phyloP scores from a whole-genome alignment of 2,888 invertebrate genomes.

The Melolontha melolontha region DNA sequence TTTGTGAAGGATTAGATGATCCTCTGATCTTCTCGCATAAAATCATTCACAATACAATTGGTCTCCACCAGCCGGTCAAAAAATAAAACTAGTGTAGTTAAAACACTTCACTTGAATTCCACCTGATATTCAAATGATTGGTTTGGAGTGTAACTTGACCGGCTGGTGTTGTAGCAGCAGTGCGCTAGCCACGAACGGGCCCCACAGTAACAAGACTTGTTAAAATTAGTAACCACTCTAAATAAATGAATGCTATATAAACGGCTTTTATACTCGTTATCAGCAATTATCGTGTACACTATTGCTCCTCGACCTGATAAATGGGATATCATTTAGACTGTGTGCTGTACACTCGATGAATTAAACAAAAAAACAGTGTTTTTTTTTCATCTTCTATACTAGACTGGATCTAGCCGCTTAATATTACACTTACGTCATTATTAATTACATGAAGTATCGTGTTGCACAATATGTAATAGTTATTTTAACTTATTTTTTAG shows the following conservation, averaged over 20 bases:
- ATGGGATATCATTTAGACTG: slow-evolving; percentile 28
- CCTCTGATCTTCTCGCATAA: slow-evolving; percentile 41
- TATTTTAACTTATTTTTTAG: slow-evolving; percentile 1
- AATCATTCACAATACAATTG: slow-evolving; percentile 43
- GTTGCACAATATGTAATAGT: slow-evolving; percentile 1
- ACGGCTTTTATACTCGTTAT: slow-evolving; percentile 33
- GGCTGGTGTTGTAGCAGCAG: slow-evolving; percentile 30
- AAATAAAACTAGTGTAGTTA: slow-evolving; percentile 8
- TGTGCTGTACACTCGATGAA: slow-evolving; percentile 32
- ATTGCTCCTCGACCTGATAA: slow-evolving; percentile 26
- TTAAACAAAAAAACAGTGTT: slow-evolving; percentile 11
- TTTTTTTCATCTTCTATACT: slow-evolving; percentile 31
- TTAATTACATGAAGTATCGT: too few relatives aligned
- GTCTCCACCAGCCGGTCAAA: slow-evolving; percentile 42
- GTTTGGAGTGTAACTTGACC: slow-evolving; percentile 23
- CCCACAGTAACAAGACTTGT: slow-evolving; percentile 30
- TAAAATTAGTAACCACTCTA: slow-evolving; percentile 33
- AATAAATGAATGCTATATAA: slow-evolving; percentile 11
- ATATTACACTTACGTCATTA: slow-evolving; percentile 15
- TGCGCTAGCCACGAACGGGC: slow-evolving; percentile 32
- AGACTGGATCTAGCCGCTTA: slow-evolving; percentile 36
- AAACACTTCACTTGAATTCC: slow-evolving; percentile 31
- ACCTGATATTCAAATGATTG: slow-evolving; percentile 17
- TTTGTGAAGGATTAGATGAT: slow-evolving; percentile 36
- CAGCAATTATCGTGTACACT: slow-evolving; percentile 32